Percentiles rank a stretch among this genome's conserved stretches.
These are phyloP conservation scores for Scomber scombrus DNA, from an alignment of 2,113 vertebrate genomes.

Conservation along the genomic window DNA sequence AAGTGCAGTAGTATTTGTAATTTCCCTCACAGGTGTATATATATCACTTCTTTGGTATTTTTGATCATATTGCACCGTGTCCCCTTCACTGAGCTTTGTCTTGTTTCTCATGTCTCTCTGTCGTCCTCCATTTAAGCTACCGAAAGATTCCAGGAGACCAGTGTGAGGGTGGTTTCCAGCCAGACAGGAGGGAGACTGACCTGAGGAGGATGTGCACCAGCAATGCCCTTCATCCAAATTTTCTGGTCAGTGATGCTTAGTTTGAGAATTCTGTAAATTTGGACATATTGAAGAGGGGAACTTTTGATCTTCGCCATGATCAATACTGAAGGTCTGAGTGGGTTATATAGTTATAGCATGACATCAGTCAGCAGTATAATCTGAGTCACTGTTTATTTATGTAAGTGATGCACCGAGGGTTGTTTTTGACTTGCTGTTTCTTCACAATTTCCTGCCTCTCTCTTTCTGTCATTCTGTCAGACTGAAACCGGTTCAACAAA, in stretches of 20 bases:
- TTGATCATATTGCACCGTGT: not conserved
- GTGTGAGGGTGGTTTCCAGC: conserved; percentile 89
- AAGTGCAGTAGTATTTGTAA: no score
- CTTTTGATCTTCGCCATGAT: not conserved
- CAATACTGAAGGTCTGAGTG: not conserved
- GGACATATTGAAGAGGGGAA: not conserved
- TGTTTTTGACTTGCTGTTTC: not conserved
- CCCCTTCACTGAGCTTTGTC: not conserved
- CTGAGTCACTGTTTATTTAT: not conserved
- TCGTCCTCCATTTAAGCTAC: conserved; percentile 84
- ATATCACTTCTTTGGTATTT: no score
- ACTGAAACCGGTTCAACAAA: conserved; percentile 74
- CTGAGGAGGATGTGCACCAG: conserved; percentile 91
- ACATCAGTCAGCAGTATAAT: not conserved
- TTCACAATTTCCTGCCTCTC: conserved; percentile 2
- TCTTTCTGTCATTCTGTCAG: conserved; percentile 54
- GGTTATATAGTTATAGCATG: not conserved
- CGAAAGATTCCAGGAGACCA: conserved; percentile 94
- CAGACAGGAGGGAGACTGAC: conserved; percentile 87
- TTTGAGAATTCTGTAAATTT: not conserved
- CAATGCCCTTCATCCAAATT: conserved; percentile 76
- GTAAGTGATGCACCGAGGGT: no score
- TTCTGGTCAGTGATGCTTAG: conserved; percentile 73
- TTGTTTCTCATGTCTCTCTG: not conserved
- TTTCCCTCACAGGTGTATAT: no score